phyloP scores from a whole-genome alignment of 2,797 vertebrate genomes.

The Myotis vivesi region DNA sequence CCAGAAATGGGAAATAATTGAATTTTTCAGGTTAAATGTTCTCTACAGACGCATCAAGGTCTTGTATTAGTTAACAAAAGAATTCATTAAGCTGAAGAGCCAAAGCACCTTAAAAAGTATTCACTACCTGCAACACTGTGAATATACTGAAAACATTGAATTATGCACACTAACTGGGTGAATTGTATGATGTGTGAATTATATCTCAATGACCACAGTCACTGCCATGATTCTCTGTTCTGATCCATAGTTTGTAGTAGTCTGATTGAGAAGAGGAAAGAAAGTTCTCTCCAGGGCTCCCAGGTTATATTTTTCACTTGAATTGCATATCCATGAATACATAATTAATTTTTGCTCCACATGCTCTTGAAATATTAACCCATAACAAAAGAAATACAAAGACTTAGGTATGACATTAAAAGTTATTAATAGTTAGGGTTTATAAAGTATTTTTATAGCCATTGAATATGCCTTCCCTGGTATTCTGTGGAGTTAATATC shows the following conservation, averaged over 20 bases:
- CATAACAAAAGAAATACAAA: conserved; percentile 72
- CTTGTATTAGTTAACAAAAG: conserved; percentile 20
- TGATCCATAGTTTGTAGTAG: background rate
- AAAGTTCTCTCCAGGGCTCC: background rate
- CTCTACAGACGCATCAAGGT: background rate
- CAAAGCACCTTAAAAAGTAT: conserved; percentile 34
- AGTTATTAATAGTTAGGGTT: conserved; percentile 46
- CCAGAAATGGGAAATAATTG: background rate
- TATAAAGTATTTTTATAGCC: conserved; percentile 39
- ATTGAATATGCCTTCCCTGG: background rate
- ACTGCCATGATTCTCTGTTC: background rate
- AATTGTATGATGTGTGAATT: background rate
- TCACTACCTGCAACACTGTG: background rate
- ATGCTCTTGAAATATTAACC: conserved; percentile 76
- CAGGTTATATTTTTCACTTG: conserved; percentile 2
- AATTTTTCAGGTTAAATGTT: background rate
- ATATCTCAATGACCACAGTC: background rate
- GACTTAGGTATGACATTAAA: background rate
- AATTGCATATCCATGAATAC: background rate
- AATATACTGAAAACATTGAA: conserved; percentile 32
- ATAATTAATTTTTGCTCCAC: conserved; percentile 76
- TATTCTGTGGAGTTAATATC: background rate
- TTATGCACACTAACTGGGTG: background rate
- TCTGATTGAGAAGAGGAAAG: conserved; percentile 23
- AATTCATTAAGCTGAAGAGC: conserved; percentile 21